phyloP scores from a whole-genome alignment of 2,113 vertebrate genomes.

The Perccottus glenii region DNA sequence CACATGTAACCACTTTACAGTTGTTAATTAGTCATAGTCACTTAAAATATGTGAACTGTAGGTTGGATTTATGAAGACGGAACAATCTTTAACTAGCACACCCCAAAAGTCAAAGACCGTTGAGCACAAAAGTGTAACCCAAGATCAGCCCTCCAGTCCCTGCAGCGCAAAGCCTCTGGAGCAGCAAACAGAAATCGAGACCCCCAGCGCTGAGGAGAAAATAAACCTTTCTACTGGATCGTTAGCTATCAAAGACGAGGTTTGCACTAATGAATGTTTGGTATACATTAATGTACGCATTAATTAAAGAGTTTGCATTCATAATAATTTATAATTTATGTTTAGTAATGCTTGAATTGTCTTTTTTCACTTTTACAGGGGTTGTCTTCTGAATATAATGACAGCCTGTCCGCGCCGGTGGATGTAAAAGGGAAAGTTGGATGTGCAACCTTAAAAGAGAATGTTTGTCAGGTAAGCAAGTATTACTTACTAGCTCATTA shows the following conservation, averaged over 20 bases:
- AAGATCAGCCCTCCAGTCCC: conserved; percentile 34
- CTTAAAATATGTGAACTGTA: conserved; percentile 29
- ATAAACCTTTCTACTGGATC: conserved; percentile 51
- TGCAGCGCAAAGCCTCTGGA: conserved; percentile 37
- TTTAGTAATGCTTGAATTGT: background rate
- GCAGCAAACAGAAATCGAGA: conserved; percentile 46
- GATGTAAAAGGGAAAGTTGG: conserved; percentile 88
- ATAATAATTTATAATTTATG: background rate
- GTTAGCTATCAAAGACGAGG: conserved; percentile 68
- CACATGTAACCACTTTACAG: too few relatives aligned
- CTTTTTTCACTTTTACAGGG: conserved; percentile 42
- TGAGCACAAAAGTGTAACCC: background rate
- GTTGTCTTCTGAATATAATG: conserved; percentile 42
- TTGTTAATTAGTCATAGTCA: background rate
- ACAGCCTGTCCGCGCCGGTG: conserved; percentile 74
- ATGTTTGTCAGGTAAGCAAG: conserved; percentile 91
- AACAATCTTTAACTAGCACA: conserved; percentile 41
- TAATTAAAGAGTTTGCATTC: background rate
- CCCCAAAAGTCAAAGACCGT: conserved; percentile 30
- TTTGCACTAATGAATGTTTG: conserved; percentile 21
- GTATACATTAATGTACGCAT: background rate
- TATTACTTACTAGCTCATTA: background rate
- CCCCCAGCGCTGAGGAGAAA: conserved; percentile 49
- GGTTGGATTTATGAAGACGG: conserved; percentile 57
- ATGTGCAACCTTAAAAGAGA: conserved; percentile 92